Evolutionary conservation across 1,140 invertebrate species (phyloP).

Genomic region (Tribolium madens): DNA sequence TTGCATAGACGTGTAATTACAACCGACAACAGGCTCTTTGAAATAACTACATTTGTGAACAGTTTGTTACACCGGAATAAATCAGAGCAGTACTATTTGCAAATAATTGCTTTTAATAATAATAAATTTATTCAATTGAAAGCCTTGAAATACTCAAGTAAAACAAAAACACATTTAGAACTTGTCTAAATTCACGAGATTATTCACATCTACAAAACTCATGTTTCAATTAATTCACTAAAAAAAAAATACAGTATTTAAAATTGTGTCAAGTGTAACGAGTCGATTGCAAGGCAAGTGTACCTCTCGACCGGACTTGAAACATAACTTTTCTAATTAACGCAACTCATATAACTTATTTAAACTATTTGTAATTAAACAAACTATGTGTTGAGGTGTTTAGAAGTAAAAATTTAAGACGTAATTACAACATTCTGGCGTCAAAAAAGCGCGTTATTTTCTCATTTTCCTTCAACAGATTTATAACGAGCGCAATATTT

Average conservation of each 20-base stretch:
- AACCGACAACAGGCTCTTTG: not conserved
- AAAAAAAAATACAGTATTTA: too few relatives aligned
- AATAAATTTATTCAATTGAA: too few relatives aligned
- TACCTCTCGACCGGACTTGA: not conserved
- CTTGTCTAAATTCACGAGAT: too few relatives aligned
- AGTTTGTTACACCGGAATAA: not conserved
- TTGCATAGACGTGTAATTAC: not conserved
- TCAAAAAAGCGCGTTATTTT: constrained; percentile 27
- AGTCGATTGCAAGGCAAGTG: not conserved
- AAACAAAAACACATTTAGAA: too few relatives aligned
- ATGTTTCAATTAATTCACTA: too few relatives aligned
- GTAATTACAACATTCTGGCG: not conserved
- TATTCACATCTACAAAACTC: too few relatives aligned
- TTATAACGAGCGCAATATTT: constrained; percentile 20
- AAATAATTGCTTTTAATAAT: not conserved
- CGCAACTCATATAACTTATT: not conserved
- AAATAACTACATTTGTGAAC: not conserved
- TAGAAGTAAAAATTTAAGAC: not conserved
- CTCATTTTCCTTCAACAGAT: constrained; percentile 21
- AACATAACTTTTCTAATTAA: not conserved
- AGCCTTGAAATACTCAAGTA: too few relatives aligned
- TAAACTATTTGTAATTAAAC: constrained; percentile 11
- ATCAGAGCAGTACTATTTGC: not conserved
- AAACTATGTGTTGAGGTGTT: not conserved
- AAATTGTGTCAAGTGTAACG: not conserved